Evolutionary conservation across 1,140 invertebrate species (phyloP).

Genomic region (Bicyclus anynana): DNA sequence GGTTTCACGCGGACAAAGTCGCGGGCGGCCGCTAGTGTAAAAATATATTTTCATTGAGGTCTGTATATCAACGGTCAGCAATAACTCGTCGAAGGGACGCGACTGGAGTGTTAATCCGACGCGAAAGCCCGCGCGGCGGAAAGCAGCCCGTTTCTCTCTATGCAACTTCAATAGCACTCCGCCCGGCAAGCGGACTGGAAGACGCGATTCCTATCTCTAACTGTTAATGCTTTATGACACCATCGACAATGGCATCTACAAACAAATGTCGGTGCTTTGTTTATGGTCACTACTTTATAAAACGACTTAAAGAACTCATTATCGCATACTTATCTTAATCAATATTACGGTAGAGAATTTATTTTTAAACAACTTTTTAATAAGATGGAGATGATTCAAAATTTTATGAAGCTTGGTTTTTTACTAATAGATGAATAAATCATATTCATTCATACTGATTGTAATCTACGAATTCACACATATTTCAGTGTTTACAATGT

Average conservation of each 20-base stretch:
- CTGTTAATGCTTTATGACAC: slow-evolving; percentile 10
- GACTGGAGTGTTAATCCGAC: slow-evolving; percentile 23
- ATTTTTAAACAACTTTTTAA: too few relatives aligned
- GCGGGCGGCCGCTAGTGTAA: too few relatives aligned
- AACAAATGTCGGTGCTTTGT: not conserved
- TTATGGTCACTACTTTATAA: not conserved
- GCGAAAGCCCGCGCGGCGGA: slow-evolving; percentile 14
- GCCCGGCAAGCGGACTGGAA: slow-evolving; percentile 21
- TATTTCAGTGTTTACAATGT: too few relatives aligned
- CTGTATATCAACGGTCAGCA: not conserved
- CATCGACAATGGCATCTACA: not conserved
- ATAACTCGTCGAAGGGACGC: slow-evolving; percentile 8
- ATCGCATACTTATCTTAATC: too few relatives aligned
- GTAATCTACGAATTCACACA: too few relatives aligned
- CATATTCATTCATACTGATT: too few relatives aligned
- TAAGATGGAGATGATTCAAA: too few relatives aligned
- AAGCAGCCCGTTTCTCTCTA: slow-evolving; percentile 18
- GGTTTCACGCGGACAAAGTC: too few relatives aligned
- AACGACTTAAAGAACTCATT: too few relatives aligned
- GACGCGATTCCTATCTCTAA: slow-evolving; percentile 24
- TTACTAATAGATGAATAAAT: too few relatives aligned
- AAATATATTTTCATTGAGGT: not conserved
- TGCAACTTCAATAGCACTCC: slow-evolving; percentile 19
- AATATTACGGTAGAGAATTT: too few relatives aligned
- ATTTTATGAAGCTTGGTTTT: too few relatives aligned